Base-by-base conservation (phyloP, 2,797 vertebrate genomes). In the Anomalospiza imberbis region DNA sequence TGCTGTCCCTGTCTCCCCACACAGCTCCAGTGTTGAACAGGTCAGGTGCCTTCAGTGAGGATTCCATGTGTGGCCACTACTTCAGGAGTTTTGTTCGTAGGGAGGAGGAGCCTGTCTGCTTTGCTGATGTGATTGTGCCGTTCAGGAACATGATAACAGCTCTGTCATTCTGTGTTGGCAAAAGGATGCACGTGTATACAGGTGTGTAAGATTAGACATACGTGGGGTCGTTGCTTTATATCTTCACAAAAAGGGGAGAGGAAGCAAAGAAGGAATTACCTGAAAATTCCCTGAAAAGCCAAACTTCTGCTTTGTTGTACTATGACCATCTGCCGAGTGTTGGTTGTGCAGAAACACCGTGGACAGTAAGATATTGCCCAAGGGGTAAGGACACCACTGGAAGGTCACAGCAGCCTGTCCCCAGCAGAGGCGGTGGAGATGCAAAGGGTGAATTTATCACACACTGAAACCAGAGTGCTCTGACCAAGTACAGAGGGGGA, bases 11-110 rank as follows among this genome's bases (percentile, higher is more conserved):
- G 63, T 28, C 31, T 60, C n/a, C 36, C 40, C 45, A 8, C 12
- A 7, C 15, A 40, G 65, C 19, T 36, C 8, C 50, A 2, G 34
- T 0, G 12, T 3, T 29, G 50, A 2, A 5, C n/a, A 2, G 3
- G 38, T 16, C 51, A 50, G 13, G 17, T 42, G 11, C 21, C 50
- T 71, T 15, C 36, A 13, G 16, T 3, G 9, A 14, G n/a, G 32
- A 38, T 67, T 48, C 55, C 21, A 1, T 1, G 9, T 7, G 1
- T 0, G 31, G 67, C 60, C 25, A 1, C 36, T 8, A 0, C 19
- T 42, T 45, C 47, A 38, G 57, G 1, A 9, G 15, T 16, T 44
- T 19, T 51, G 31, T 4, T 51, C 34, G n/a, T 12, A 19, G 48
- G 55, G 8, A 20, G 42, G 31, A 85, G 53, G 62, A 71, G 13